A percentile compares a stretch with the other conserved stretches of the same genome.
Conservation (phyloP, 2,113 vertebrate species). For the Chroicocephalus ridibundus region DNA sequence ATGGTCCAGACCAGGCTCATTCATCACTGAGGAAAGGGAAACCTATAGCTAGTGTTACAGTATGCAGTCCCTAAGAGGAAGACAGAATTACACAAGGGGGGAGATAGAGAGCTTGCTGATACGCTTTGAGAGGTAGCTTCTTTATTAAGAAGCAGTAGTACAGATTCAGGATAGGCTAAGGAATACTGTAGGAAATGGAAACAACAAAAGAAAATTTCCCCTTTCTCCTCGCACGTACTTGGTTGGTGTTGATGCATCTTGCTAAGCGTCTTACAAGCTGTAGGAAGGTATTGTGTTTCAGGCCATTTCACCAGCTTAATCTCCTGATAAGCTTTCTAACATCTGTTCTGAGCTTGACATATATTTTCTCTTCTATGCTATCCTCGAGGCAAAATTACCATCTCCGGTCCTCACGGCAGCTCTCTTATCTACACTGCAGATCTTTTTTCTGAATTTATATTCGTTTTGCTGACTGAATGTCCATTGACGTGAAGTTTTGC, state of each 20-base stretch:
- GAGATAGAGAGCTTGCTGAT: background rate
- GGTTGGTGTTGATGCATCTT: background rate
- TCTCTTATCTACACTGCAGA: background rate
- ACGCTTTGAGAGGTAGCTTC: background rate
- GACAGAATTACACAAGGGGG: background rate
- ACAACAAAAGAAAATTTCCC: background rate
- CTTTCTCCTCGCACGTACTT: background rate
- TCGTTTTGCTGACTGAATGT: background rate
- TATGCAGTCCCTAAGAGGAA: background rate
- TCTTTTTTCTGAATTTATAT: background rate
- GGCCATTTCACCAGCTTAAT: conserved; percentile 32
- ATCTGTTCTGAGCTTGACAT: conserved; percentile 31
- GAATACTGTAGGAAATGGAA: background rate
- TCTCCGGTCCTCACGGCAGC: background rate
- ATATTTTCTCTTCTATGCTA: background rate
- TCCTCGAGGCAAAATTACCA: conserved; percentile 4
- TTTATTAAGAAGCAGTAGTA: background rate
- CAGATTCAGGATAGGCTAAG: background rate
- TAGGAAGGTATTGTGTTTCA: conserved; percentile 1
- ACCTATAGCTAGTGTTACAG: background rate
- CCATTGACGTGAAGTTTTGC: background rate
- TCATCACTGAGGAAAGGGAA: background rate
- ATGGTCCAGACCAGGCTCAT: background rate
- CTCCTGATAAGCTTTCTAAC: conserved; percentile 40
- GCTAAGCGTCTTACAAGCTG: background rate